Base-by-base conservation (phyloP, 1,140 invertebrate species). In the Pogonomyrmex californicus region DNA sequence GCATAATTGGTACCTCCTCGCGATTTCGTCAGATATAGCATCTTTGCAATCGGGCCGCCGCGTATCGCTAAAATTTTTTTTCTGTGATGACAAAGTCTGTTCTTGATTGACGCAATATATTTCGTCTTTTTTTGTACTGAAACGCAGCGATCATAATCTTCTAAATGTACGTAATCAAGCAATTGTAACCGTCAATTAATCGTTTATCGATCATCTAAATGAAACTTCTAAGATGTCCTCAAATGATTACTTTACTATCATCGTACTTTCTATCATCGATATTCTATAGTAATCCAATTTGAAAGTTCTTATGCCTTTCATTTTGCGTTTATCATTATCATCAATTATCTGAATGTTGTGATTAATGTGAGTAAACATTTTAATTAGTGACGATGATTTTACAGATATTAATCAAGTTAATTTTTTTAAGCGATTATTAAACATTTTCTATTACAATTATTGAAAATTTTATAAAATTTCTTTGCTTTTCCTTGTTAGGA, bases 1-100 rank as follows among this genome's bases (percentile, higher is more conserved):
- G 30, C 10, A 10, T 78, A 87, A 78, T 89, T 73, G 66, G 0
- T 44, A 75, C 62, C 36, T 49, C 60, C 70, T 6, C 12, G n/a
- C 41, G 10, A 14, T 82, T 88, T 77, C 71, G 38, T 33, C 30
- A 78, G 60, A n/a, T 65, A 47, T 65, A 5, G 60, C 44, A 38
- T 51, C 36, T 60, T 54, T 14, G 51, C n/a, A 77, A 87, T 78
- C 76, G 44, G 49, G 14, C 30, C 49, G 60, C 41, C 54, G 41
- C 41, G 9, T 41, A 47, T 70, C 10, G 17, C 23, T 41, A 23
- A 0, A 9, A 54, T 17, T 47, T 83, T 44, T 71, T 65, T 56
- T 56, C 49, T 63, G 1, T 47, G 23, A 47, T 36, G 14, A 5
- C 33, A 10, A 38, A 36, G 17, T 49, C 17, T 12, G 12, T 17